Conservation (phyloP, 2,888 invertebrate genomes). For the Protodeltote pygarga region DNA sequence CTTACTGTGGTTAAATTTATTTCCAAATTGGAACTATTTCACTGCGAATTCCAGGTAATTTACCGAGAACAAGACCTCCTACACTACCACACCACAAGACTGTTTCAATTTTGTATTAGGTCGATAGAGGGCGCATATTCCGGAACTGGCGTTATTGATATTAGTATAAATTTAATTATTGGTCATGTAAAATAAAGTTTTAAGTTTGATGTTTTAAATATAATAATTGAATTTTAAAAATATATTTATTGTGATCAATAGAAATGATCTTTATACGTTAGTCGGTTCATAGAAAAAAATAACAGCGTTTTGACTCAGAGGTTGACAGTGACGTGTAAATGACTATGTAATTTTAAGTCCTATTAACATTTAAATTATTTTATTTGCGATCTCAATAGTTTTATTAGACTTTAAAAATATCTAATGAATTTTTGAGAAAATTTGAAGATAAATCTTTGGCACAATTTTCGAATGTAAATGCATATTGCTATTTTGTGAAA, state of each 20-base stretch:
- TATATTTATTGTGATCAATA: not conserved
- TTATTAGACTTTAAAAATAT: not conserved
- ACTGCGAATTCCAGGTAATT: conserved; percentile 72
- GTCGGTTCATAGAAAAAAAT: not conserved
- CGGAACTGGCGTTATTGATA: conserved; percentile 74
- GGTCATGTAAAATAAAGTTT: not conserved
- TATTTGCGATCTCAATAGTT: not conserved
- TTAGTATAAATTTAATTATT: conserved; percentile 12
- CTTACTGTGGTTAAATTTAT: conserved; percentile 72
- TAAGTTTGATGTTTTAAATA: not conserved
- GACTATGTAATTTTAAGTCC: conserved; percentile 2
- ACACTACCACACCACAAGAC: conserved; percentile 78
- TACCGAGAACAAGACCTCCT: conserved; percentile 64
- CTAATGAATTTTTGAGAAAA: not conserved
- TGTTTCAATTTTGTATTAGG: conserved; percentile 61
- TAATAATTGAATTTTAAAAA: not conserved
- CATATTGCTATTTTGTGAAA: no score
- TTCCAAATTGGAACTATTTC: conserved; percentile 70
- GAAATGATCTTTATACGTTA: not conserved
- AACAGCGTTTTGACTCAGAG: conserved; percentile 14
- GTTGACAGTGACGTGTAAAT: conserved; percentile 20
- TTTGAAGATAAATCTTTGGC: not conserved
- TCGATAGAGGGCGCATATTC: conserved; percentile 70
- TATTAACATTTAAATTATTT: not conserved
- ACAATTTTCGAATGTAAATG: not conserved